Base-by-base conservation (phyloP, 2,797 vertebrate genomes). In the Dipus sagitta region DNA sequence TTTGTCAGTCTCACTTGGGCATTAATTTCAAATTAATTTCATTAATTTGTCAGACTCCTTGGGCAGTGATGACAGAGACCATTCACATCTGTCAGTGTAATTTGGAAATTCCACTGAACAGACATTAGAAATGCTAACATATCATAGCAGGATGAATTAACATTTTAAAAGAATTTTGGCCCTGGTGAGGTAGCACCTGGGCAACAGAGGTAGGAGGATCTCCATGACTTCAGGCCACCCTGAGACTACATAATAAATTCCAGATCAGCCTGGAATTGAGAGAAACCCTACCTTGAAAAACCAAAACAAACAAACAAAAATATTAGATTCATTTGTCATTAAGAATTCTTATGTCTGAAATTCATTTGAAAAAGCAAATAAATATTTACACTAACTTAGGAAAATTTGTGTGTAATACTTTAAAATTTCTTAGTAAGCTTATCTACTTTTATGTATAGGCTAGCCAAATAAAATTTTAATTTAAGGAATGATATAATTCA, bases 291-390 rank as follows among this genome's bases (percentile, higher is more conserved):
- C 47, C 47, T 47, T 47, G 47, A 47, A 47, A 47, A 47, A 47
- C 47, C 47, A 47, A 47, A 47, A 47, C 47, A 47, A 47, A 47
- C 47, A 47, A 47, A 47, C 47, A 47, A 47, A 47, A 47, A 47
- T 11, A 47, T 47, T 47, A 8, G 8, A 47, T 86, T 91, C 6
- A 86, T 88, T 54, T 96, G 85, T 65, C 32, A 4, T 82, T 82
- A 76, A 75, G 1, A 54, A 65, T 92, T 3, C 17, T n/a, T 71
- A 83, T 38, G 92, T 87, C 20, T 83, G 28, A 90, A 92, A 83
- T 80, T 94, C 13, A 70, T 74, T 95, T 92, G 76, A 24, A 92
- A 93, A 86, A 82, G 28, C 21, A 72, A 42, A 32, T 64, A 47
- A 47, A 47, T 38, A 47, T 47, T 47, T 47, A 67, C 38, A 67